A percentile compares a stretch with the other conserved stretches of the same genome.
These are phyloP conservation scores for Callocephalon fimbriatum DNA, from an alignment of 2,113 vertebrate species.

Conservation along the genomic window DNA sequence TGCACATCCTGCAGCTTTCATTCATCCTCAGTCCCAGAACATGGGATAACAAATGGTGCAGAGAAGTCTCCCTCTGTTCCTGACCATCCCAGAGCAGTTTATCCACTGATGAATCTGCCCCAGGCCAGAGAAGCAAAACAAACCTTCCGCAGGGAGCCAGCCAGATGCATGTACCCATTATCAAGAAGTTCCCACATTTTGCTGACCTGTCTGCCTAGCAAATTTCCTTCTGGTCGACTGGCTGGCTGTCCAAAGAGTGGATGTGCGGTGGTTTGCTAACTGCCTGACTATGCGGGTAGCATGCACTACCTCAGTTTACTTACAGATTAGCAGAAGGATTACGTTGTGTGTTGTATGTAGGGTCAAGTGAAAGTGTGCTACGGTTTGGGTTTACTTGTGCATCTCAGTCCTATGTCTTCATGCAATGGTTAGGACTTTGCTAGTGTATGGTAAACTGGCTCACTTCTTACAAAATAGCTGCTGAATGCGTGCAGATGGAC, in stretches of 20 bases:
- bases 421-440: background rate
- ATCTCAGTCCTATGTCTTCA: background rate
- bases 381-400: background rate
- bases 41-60: background rate
- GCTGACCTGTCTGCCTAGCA: background rate
- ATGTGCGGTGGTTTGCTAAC: background rate
- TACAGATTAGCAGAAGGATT: background rate
- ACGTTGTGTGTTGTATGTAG: too few species aligned
- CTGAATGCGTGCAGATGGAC: accelerated
- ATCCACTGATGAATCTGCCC: background rate
- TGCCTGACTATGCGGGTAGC: background rate
- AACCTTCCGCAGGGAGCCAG: background rate
- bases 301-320: background rate
- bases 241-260: background rate
- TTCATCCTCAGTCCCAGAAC: background rate
- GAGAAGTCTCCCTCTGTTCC: background rate
- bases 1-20: background rate
- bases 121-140: background rate
- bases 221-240: background rate
- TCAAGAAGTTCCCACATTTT: background rate
- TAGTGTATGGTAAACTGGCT: background rate
- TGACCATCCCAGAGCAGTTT: background rate
- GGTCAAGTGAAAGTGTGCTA: background rate
- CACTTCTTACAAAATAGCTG: background rate
- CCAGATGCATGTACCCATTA: accelerated